These are phyloP conservation scores for Anoplolepis gracilipes DNA, from an alignment of 1,140 invertebrate genomes.

Conservation along the genomic window DNA sequence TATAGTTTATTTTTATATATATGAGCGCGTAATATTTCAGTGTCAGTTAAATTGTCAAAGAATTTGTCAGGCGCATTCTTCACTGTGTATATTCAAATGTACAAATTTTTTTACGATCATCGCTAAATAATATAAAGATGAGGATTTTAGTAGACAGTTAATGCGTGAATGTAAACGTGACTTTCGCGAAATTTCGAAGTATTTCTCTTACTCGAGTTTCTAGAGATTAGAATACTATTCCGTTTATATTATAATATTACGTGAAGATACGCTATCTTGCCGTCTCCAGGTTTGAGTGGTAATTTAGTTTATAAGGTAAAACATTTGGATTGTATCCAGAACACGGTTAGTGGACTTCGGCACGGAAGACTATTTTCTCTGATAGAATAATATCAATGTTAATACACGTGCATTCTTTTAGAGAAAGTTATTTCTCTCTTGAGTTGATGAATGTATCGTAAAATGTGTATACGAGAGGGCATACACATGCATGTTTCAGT, in stretches of 20 bases:
- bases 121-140: not conserved
- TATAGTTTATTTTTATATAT: not conserved
- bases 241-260: slow-evolving; percentile 57
- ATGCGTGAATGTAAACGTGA: not conserved
- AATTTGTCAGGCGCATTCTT: not conserved
- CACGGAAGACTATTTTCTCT: slow-evolving; percentile 10
- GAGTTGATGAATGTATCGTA: not conserved
- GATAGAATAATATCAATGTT: slow-evolving; percentile 1
- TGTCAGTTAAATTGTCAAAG: not conserved
- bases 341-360: slow-evolving; percentile 23
- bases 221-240: slow-evolving; percentile 49
- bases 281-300: slow-evolving; percentile 26
- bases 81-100: not conserved
- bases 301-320: slow-evolving; percentile 58
- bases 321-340: slow-evolving; percentile 64
- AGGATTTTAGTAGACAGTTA: not conserved
- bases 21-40: not conserved
- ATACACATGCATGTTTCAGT: not conserved
- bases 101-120: not conserved
- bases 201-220: slow-evolving; percentile 62
- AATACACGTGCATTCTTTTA: slow-evolving; percentile 14
- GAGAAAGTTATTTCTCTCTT: not conserved
- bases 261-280: slow-evolving; percentile 51
- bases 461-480: not conserved
- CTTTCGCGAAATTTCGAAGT: slow-evolving; percentile 46